These are phyloP conservation scores for Vultur gryphus DNA, from an alignment of 2,797 vertebrate genomes.

Conservation along the genomic window DNA sequence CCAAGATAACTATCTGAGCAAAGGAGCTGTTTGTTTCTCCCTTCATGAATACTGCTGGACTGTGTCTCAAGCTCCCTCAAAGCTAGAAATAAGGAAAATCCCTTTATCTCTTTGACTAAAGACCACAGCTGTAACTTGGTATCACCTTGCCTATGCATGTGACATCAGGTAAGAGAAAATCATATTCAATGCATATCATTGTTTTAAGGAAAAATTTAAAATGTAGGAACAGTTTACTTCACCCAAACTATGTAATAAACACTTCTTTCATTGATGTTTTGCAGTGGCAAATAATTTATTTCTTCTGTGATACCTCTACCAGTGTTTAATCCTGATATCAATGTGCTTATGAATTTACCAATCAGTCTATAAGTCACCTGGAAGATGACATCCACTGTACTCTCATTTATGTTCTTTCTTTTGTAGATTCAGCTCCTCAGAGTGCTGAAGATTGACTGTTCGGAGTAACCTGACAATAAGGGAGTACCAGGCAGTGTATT, in stretches of 20 bases:
- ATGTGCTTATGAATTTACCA: neutral
- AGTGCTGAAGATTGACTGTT: neutral
- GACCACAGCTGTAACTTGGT: neutral
- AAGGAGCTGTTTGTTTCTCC: neutral
- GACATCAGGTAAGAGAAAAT: neutral
- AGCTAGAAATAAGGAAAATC: neutral
- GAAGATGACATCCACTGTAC: neutral
- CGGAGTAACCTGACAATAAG: neutral
- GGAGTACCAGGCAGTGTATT: neutral
- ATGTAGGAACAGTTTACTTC: neutral
- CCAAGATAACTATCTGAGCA: neutral
- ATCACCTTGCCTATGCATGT: neutral
- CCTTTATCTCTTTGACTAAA: neutral
- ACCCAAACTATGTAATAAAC: neutral
- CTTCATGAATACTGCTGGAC: neutral
- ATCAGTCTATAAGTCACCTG: neutral
- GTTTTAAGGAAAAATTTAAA: neutral
- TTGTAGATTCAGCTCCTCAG: neutral
- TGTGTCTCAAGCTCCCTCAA: neutral
- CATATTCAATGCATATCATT: neutral
- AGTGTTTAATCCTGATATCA: neutral
- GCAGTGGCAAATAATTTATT: neutral
- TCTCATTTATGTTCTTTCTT: neutral
- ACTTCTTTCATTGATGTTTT: neutral
- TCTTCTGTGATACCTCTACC: neutral